Evolutionary conservation across 1,140 invertebrate genomes (phyloP), one percentile per base, ranked within the genome.

Genomic region (Calliopsis andreniformis): DNA sequence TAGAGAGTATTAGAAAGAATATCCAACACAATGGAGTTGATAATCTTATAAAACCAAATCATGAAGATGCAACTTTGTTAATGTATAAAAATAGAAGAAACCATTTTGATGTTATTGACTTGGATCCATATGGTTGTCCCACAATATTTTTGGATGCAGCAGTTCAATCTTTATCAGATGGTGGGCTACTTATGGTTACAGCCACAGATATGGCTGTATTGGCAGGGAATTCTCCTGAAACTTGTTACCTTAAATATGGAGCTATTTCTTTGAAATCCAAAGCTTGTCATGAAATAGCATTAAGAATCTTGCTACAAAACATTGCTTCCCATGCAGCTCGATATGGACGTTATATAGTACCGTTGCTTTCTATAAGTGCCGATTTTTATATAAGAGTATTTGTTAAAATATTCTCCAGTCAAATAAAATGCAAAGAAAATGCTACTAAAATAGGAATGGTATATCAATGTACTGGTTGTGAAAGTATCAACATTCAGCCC

Each of bases 321-420:
- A 96, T 99, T 80, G 97, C 99, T 82, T 93, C 95, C 0, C 96
- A 98, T 88, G 99, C 99, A 1, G 98, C 96, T 88, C 93, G 97
- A 45, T 98, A 99, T 91, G 97, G 97, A 23, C 94, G 97, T 55
- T 99, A 98, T 87, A 99, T 99, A 82, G 94, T 95, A 63, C 99
- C 99, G 0, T 82, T 99, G 6, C 85, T 99, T 1, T 98, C 97
- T 28, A 88, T 99, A 59, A 99, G 98, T 70, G 97, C 96, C 4
- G 99, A 99, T 92, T 99, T 99, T 92, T 99, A 99, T 90, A 95
- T 99, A 30, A 93, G 99, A 79, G 95, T 99, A 7, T 99, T 99
- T 93, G 97, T 99, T 0, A 94, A 94, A 86, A 92, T 99, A 3
- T 95, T 94, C 64, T 94, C 95, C 0, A 95, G 98, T 58, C 96